Conservation (phyloP, 2,888 invertebrate species). For the Melangyna quadrimaculata region DNA sequence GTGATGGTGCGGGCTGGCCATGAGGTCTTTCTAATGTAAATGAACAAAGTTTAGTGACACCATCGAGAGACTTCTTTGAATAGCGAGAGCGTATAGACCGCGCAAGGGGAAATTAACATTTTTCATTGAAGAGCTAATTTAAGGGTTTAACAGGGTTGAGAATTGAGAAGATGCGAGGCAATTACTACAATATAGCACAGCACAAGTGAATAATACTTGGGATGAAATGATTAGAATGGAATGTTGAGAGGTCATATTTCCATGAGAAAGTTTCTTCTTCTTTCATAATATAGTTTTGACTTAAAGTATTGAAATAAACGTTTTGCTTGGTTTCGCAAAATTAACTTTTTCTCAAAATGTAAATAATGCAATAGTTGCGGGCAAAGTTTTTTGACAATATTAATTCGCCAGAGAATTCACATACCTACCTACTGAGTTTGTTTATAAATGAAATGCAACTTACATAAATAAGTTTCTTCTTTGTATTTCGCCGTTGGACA, state of each 20-base stretch:
- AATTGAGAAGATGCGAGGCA: not conserved
- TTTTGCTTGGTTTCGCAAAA: slow-evolving; percentile 28
- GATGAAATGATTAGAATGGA: slow-evolving; percentile 67
- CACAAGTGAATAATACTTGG: slow-evolving; percentile 56
- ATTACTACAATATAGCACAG: not conserved
- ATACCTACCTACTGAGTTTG: not conserved
- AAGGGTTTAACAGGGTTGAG: not conserved
- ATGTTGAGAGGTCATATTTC: slow-evolving; percentile 65
- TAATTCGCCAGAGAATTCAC: not conserved
- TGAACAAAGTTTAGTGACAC: slow-evolving; percentile 66
- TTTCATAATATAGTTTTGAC: slow-evolving; percentile 7
- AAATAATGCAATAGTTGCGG: slow-evolving; percentile 21
- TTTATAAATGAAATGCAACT: slow-evolving; percentile 15
- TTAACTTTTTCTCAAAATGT: slow-evolving; percentile 9
- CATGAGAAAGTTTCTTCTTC: slow-evolving; percentile 53
- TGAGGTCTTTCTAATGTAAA: slow-evolving; percentile 42
- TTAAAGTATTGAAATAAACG: slow-evolving; percentile 45
- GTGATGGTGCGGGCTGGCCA: not conserved
- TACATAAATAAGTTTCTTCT: not conserved
- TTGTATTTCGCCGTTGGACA: not conserved
- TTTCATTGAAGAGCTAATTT: slow-evolving; percentile 28
- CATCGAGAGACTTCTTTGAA: slow-evolving; percentile 44
- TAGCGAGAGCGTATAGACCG: too few relatives aligned
- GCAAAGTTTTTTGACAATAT: slow-evolving; percentile 19
- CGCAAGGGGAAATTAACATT: slow-evolving; percentile 56